Percentiles rank a stretch among this genome's conserved stretches.
Evolutionary conservation across 1,140 invertebrate genomes (phyloP).

Genomic region (Apis cerana): DNA sequence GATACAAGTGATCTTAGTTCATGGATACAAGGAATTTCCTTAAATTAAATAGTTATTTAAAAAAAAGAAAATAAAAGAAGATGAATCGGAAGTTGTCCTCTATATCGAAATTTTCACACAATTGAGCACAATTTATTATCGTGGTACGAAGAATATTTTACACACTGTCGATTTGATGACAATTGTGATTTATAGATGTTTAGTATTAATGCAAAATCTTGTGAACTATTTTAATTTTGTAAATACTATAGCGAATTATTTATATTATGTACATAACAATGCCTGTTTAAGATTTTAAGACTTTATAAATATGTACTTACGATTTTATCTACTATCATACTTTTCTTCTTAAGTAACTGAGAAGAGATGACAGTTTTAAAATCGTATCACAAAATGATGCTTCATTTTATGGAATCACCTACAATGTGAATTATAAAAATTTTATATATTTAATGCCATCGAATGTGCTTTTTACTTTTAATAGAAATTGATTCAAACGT

Average conservation of each 20-base stretch:
- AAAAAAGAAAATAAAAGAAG: not conserved
- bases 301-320: slow-evolving; percentile 33
- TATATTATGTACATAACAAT: slow-evolving; percentile 59
- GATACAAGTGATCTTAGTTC: slow-evolving; percentile 90
- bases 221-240: slow-evolving; percentile 55
- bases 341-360: not conserved
- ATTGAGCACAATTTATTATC: slow-evolving; percentile 42
- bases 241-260: slow-evolving; percentile 52
- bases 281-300: slow-evolving; percentile 52
- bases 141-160: slow-evolving; percentile 26
- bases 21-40: slow-evolving; percentile 91
- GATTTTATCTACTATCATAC: slow-evolving; percentile 14
- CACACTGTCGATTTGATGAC: slow-evolving; percentile 22
- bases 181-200: slow-evolving; percentile 43
- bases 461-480: slow-evolving; percentile 16
- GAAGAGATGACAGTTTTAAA: not conserved
- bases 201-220: slow-evolving; percentile 34
- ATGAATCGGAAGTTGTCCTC: not conserved
- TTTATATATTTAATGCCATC: slow-evolving; percentile 18
- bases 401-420: slow-evolving; percentile 31
- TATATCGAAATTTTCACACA: slow-evolving; percentile 30
- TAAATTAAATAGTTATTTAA: slow-evolving; percentile 78
- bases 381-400: slow-evolving; percentile 9
- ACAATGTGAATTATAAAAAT: not conserved
- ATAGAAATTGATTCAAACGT: slow-evolving; percentile 5